Base-by-base conservation (phyloP, 2,797 vertebrate species). In the Erpetoichthys calabaricus region DNA sequence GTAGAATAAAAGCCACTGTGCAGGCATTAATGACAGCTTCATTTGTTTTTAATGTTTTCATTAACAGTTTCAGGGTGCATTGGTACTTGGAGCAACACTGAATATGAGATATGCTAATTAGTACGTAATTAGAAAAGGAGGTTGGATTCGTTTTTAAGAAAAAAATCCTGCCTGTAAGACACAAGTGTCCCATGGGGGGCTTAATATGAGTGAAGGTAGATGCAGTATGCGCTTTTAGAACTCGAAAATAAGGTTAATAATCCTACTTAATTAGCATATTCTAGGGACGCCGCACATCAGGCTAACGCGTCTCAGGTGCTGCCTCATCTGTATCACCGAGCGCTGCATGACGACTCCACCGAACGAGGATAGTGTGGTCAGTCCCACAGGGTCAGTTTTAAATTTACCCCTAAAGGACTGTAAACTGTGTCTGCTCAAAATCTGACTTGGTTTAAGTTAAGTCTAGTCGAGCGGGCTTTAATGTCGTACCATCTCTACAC, bases 181-280 rank as follows among this genome's bases (percentile, higher is more conserved):
- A 79, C 84, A 80, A 74, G 70, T 78, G 76, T 73, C 80, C 71
- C 81, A 77, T 57, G 62, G 79, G 80, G 68, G 71, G 65, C 68
- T 25, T 25, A 25, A 25, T 25, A 25, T 25, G 25, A 25, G 25
- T 25, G 25, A 25, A 25, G 25, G 25, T 25, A 25, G 25, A 25
- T 25, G 25, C 25, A 25, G 25, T 25, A 25, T 25, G 25, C 25
- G 25, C 25, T 47, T 49, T 3, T 49, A 7, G 4, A n/a, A 49
- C 69, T 67, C 68, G 72, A 70, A 49, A 49, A n/a, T 49, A 67
- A 47, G 42, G 61, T 67, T 72, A 65, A 74, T 73, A 63, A 73
- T 70, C 71, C 71, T 76, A 83, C 77, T 82, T 83, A 85, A 86
- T 88, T 85, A 83, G 70, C 67, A 77, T 77, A 74, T 74, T 25